phyloP scores from a whole-genome alignment of 2,113 vertebrate genomes.

The Semnopithecus entellus region DNA sequence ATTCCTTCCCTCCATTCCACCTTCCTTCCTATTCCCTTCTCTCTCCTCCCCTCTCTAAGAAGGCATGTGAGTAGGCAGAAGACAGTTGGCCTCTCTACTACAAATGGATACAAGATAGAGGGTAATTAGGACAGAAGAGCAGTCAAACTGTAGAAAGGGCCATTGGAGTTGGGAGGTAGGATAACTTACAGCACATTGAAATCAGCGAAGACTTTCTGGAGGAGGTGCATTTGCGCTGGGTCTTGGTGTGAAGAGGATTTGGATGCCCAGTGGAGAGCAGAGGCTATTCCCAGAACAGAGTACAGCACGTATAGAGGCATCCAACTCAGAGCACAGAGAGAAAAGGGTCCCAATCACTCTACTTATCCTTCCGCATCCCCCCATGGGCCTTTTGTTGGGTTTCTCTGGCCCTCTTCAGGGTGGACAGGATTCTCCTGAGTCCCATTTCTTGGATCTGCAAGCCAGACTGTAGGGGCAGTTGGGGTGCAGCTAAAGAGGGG shows the following conservation, averaged over 20 bases:
- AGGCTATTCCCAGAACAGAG: background rate
- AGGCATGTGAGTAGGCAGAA: background rate
- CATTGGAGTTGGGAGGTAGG: background rate
- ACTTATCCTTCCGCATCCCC: background rate
- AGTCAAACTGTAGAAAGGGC: background rate
- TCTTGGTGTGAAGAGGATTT: background rate
- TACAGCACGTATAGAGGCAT: background rate
- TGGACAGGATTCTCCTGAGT: background rate
- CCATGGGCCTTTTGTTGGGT: background rate
- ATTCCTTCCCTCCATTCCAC: background rate
- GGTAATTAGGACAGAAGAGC: background rate
- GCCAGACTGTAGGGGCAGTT: background rate
- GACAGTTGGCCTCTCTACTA: background rate
- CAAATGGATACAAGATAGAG: background rate
- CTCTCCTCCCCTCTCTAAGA: background rate
- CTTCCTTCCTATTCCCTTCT: background rate
- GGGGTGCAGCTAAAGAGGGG: background rate
- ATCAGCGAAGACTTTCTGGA: background rate
- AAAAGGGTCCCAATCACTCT: background rate
- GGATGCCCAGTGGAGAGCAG: background rate
- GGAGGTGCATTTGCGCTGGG: background rate
- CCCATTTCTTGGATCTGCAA: background rate
- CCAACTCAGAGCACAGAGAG: background rate
- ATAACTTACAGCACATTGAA: background rate
- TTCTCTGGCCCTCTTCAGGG: background rate